Evolutionary conservation across 2,888 invertebrate genomes (phyloP), one percentile per base, ranked within the genome.

Genomic region (Noctua janthina): DNA sequence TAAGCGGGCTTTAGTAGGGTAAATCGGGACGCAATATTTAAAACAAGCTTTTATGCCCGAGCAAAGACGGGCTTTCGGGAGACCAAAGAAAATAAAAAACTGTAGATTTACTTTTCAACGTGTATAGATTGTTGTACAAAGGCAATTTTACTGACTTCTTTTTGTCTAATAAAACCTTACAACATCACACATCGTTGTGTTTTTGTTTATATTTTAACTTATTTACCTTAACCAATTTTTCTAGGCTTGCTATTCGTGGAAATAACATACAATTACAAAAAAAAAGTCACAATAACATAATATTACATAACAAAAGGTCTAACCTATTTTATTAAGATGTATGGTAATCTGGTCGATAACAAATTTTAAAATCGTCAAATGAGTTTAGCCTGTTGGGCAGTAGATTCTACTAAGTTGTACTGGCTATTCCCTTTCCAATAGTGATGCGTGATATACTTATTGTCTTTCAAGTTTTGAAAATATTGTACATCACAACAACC

Each of bases 11-110:
- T 95, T 94, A 91, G 91, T 91, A 87, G 92, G 92, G 94, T 94
- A 95, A 95, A 95, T 94, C 94, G 94, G 92, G 92, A 91, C 93
- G 94, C 94, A 94, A 96, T 95, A 96, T 96, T 96, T 95, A 95
- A 96, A 95, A 95, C 94, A 93, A 84, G 95, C 93, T 94, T 95
- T 95, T 92, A 94, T 94, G 92, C 93, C 91, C 90, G 89, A 91
- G 92, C 93, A 94, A 94, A 94, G 94, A 91, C 93, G 91, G 92
- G 92, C 92, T 94, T 95, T 94, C 93, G 92, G 91, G 90, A 91
- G 91, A 92, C 93, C 92, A 91, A 92, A 91, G 91, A 91, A 94
- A 94, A 95, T 93, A 94, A 93, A 94, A 94, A 92, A 91, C 92
- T 92, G 90, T 90, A 92, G 92, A 94, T 94, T 94, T 93, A 94